Base-by-base conservation (phyloP, 2,888 invertebrate species). In the Lobophora halterata region DNA sequence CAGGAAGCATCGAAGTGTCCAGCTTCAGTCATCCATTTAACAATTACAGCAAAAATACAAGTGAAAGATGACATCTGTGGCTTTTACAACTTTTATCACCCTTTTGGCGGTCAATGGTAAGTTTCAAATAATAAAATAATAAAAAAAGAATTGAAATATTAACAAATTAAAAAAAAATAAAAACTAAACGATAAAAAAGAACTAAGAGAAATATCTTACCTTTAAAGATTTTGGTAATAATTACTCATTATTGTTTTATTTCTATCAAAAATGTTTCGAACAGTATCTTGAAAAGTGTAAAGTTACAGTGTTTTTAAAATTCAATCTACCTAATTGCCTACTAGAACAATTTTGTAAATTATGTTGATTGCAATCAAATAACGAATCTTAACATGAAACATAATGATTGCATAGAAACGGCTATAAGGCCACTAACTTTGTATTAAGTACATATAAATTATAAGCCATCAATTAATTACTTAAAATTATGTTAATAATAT, bases 61-160 rank as follows among this genome's bases (percentile, higher is more conserved):
- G 57, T 65, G 55, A 47, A 74, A 60, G 36, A 83, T 82, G 81
- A 74, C 58, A 54, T 62, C 64, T 11, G 32, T 60, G 29, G 43
- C 59, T 23, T 46, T 67, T 26, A 32, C 62, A 45, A 56, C 65
- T 41, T 45, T 71, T 33, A 26, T 79, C 40, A 70, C 73, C 43
- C 55, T 82, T 61, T 69, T 85, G 64, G 78, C 73, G 50, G 60
- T 69, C 47, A 78, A 79, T 46, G 81, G 85, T 86, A 48, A 82
- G 83, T 78, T 6, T 25, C 25, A 10, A 27, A 26, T 19, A 32
- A 17, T 6, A 16, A 20, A 9, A 21, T 12, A 32, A 3, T 5
- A 9, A 26, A 8, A 24, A 5, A 7, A 26, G n/a, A 13, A 20
- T 18, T 3, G 11, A 13, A 1, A 12, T 5, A 17, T n/a, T n/a